A percentile compares a stretch with the other conserved stretches of the same genome.
These are phyloP conservation scores for Drosophila testacea DNA, from an alignment of 2,888 invertebrate species.

Conservation along the genomic window DNA sequence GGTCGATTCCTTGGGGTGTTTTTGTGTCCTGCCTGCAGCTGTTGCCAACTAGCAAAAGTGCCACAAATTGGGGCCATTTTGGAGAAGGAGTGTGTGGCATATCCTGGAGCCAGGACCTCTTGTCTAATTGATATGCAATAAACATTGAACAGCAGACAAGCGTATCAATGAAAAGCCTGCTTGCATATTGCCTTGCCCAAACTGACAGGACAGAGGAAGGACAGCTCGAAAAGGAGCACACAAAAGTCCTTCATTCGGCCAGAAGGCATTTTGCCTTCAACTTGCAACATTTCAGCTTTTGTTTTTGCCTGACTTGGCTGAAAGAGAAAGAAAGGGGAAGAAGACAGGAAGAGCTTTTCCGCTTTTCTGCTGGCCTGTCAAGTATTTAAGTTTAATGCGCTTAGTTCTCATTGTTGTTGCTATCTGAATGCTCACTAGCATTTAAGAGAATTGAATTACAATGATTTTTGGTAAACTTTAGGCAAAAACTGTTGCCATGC, in stretches of 20 bases:
- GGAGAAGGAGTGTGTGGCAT: background rate
- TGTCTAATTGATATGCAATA: slow-evolving; percentile 76
- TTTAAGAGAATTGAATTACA: slow-evolving; percentile 67
- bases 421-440: slow-evolving; percentile 27
- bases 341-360: background rate
- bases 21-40: slow-evolving; percentile 24
- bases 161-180: slow-evolving; percentile 57
- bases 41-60: slow-evolving; percentile 42
- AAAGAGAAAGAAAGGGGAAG: background rate
- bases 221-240: background rate
- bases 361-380: slow-evolving; percentile 43
- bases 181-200: slow-evolving; percentile 46
- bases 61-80: slow-evolving; percentile 44
- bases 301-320: slow-evolving; percentile 34
- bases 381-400: slow-evolving; percentile 71
- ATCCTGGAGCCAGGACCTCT: slow-evolving; percentile 19
- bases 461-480: slow-evolving; percentile 55
- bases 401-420: slow-evolving; percentile 49
- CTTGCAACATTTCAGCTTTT: slow-evolving; percentile 56
- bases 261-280: slow-evolving; percentile 21
- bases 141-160: slow-evolving; percentile 67
- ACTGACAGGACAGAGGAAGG: slow-evolving; percentile 36
- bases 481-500: slow-evolving; percentile 47
- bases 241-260: slow-evolving; percentile 21
- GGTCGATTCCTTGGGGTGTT: slow-evolving; percentile 26